A percentile compares a stretch with the other conserved stretches of the same genome.
phyloP scores from a whole-genome alignment of 1,140 invertebrate genomes.

The Diabrotica undecimpunctata region DNA sequence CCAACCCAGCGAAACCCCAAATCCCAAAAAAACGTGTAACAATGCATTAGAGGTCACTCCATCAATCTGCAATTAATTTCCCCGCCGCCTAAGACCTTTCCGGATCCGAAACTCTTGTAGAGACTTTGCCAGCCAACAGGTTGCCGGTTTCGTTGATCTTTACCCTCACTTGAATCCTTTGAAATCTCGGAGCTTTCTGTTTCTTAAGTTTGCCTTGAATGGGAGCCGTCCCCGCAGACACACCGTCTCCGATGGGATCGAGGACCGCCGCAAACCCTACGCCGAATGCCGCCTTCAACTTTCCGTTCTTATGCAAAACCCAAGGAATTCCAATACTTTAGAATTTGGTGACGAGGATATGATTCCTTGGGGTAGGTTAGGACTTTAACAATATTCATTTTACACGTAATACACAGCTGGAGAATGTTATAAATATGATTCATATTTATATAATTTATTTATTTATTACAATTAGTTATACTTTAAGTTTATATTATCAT shows the following conservation, averaged over 20 bases:
- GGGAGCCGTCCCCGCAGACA: neutral
- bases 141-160: conserved; percentile 30
- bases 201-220: conserved; percentile 26
- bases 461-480: too few species aligned
- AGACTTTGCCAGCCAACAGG: conserved; percentile 24
- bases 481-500: too few species aligned
- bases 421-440: too few species aligned
- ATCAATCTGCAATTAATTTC: conserved; percentile 3
- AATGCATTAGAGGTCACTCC: neutral
- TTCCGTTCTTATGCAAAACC: conserved; percentile 12
- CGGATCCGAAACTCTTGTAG: conserved; percentile 5
- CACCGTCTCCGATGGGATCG: conserved; percentile 9
- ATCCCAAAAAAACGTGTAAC: neutral
- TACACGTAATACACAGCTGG: too few species aligned
- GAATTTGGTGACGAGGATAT: neutral
- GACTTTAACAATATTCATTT: neutral
- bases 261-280: neutral
- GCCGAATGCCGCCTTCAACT: neutral
- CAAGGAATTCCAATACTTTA: neutral
- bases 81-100: neutral
- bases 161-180: conserved; percentile 33
- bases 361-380: neutral
- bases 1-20: neutral
- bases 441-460: too few species aligned
- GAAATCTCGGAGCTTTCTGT: conserved; percentile 30